Evolutionary conservation across 2,888 invertebrate genomes (phyloP).

Genomic region (Aquatica leii): DNA sequence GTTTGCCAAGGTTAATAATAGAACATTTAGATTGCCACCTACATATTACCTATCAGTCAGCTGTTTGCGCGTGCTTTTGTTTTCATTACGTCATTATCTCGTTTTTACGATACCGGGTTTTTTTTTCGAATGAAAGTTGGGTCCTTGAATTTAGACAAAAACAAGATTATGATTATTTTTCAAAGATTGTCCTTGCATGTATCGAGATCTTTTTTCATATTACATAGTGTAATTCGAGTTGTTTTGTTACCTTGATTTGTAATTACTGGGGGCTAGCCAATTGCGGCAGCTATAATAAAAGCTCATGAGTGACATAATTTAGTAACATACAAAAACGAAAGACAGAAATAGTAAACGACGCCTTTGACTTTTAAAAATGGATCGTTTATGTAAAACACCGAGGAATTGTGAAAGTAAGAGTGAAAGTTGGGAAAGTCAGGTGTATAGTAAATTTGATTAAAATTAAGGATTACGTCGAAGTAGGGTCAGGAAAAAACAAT

Average conservation of each 20-base stretch:
- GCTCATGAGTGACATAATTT: conserved; percentile 27
- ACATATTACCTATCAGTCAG: conserved; percentile 9
- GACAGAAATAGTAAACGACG: conserved; percentile 19
- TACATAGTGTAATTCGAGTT: conserved; percentile 4
- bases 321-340: too few species aligned
- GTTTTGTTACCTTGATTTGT: conserved; percentile 17
- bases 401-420: conserved; percentile 43
- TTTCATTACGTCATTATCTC: too few species aligned
- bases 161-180: too few species aligned
- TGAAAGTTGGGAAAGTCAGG: conserved; percentile 46
- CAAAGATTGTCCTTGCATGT: too few species aligned
- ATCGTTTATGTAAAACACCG: background rate
- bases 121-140: too few species aligned
- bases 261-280: conserved; percentile 28
- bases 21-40: background rate
- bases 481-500: background rate
- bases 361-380: background rate
- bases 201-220: too few species aligned
- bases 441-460: conserved; percentile 19
- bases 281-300: conserved; percentile 4
- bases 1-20: background rate
- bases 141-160: too few species aligned
- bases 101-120: too few species aligned
- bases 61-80: background rate
- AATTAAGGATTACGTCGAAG: background rate